Base-by-base conservation (phyloP, 2,113 vertebrate genomes). In the Catharus fuscescens region DNA sequence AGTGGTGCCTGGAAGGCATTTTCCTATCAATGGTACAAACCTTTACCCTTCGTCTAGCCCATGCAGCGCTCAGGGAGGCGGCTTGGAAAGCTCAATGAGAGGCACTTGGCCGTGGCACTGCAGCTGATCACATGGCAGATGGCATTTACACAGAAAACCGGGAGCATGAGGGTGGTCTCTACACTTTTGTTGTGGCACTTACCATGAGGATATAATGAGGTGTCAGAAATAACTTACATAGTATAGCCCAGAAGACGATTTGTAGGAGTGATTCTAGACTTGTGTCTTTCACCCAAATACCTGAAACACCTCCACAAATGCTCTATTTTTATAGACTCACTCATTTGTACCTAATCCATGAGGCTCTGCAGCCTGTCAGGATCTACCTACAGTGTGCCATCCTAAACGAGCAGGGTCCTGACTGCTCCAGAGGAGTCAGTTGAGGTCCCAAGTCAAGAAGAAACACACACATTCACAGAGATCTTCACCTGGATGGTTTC, bases 81-180 rank as follows among this genome's bases (percentile, higher is more conserved):
- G 52, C 56, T 52, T 14, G 69, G 65, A 42, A 53, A 61, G 88
- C 10, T 93, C 87, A 56, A 15, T 77, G 85, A 14, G 40, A 87
- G 52, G 86, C 92, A 76, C 61, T 74, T 85, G 79, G 77, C 91
- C 81, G 74, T 88, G 94, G 88, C 90, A 50, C 66, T 23, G 20
- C 53, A 34, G 69, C 91, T 31, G 70, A 54, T 87, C 95, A 85
- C 93, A 89, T 6, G 78, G 78, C 36, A 84, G 82, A 54, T 1
- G 0, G 64, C 90, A 40, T 59, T 80, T 17, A 12, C 18, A 14
- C 52, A 36, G 64, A 56, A 64, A 66, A 60, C 6, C 14, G 29
- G 80, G 59, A 85, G 53, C 72, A 24, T 25, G 3, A 53, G 91
- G 89, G 81, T 92, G 50, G 89, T 72, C 86, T 60, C n/a, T 2